Evolutionary conservation across 1,140 invertebrate species (phyloP), one percentile per base, ranked within the genome.

Genomic region (Hormaphis cornu): DNA sequence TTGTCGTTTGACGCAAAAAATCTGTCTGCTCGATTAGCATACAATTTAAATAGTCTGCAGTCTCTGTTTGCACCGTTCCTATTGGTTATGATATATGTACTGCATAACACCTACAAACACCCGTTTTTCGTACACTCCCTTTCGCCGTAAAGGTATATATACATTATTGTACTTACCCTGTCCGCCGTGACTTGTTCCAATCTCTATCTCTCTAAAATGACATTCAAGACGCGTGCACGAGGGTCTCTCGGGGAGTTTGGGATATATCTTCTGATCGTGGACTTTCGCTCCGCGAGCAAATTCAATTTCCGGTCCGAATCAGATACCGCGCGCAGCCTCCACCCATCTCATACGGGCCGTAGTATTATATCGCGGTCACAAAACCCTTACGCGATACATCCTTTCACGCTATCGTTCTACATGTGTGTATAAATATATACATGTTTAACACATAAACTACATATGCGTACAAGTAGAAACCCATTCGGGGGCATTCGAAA

Each of bases 301-400:
- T 66, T 66, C 61, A 66, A 66, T 66, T 66, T 66, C 61, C 61
- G 61, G 61, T 66, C 61, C 61, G 61, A 66, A 66, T 66, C 61
- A 66, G 61, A 66, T 66, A 66, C 61, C 30, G 22, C 24, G 61
- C 35, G 61, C 42, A 48, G 44, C 61, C 50, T 48, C 33, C 50
- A 66, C 61, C 61, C 50, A 66, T 66, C n/a, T n/a, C n/a, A n/a
- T n/a, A n/a, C n/a, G n/a, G n/a, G n/a, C n/a, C n/a, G n/a, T n/a
- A n/a, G n/a, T n/a, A n/a, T n/a, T n/a, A n/a, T n/a, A n/a, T n/a
- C n/a, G n/a, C 61, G 61, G 61, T 20, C 42, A 44, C 61, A 50
- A 44, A 63, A 46, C 59, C 37, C 42, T 24, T 26, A 46, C 6
- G 3, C 46, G 46, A 44, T 33, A 44, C 44, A 46, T 46, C 40